Percentiles rank a stretch among this genome's conserved stretches.
These are phyloP conservation scores for Ctenicera cuprea DNA, from an alignment of 2,888 invertebrate genomes.

Conservation along the genomic window DNA sequence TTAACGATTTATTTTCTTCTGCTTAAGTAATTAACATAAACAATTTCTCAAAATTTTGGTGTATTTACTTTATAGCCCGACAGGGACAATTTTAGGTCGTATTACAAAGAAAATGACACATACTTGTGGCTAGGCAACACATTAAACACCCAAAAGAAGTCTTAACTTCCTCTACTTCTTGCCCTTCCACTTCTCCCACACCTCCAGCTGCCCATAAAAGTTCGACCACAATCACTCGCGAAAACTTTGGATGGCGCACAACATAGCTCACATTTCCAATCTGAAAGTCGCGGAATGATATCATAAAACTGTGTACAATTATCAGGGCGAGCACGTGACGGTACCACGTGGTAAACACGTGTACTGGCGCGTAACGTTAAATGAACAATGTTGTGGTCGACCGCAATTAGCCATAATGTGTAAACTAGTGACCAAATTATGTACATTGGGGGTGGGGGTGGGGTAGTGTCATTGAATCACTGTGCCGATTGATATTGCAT, in stretches of 20 bases:
- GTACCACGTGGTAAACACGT: constrained; percentile 69
- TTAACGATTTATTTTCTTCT: too few species aligned
- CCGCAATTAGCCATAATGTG: constrained; percentile 74
- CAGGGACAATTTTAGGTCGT: too few species aligned
- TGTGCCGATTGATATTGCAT: constrained; percentile 70
- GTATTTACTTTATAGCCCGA: too few species aligned
- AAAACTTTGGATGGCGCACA: background rate
- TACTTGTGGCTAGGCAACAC: constrained; percentile 31
- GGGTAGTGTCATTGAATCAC: constrained; percentile 70
- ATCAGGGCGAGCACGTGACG: constrained; percentile 22
- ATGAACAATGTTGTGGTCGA: constrained; percentile 72
- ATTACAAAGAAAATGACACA: background rate
- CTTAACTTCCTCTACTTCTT: constrained; percentile 18
- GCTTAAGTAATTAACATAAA: too few species aligned
- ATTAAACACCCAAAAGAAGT: constrained; percentile 4
- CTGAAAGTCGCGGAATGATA: background rate
- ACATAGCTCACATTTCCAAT: background rate
- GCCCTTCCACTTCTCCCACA: constrained; percentile 10
- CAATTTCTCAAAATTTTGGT: too few species aligned
- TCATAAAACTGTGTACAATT: constrained; percentile 21
- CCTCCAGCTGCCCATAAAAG: background rate
- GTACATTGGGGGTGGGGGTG: constrained; percentile 65
- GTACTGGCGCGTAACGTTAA: constrained; percentile 70
- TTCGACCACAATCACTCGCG: background rate
- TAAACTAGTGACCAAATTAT: constrained; percentile 74